Percentiles rank a stretch among this genome's conserved stretches.
phyloP scores from a whole-genome alignment of 1,140 invertebrate species.

The Heliconius himera region DNA sequence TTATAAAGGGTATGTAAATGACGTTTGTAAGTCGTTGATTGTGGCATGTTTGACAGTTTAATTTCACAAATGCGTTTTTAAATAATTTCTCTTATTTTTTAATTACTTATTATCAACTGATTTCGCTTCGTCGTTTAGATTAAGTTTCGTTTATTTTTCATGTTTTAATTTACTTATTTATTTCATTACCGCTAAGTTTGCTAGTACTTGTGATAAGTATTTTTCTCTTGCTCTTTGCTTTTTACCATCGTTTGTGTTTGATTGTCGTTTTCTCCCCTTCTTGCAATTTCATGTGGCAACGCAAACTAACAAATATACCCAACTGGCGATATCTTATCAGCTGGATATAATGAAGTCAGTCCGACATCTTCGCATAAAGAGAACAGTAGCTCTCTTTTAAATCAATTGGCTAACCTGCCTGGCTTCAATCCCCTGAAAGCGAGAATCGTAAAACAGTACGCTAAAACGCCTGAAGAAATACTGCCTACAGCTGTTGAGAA shows the following conservation, averaged over 20 bases:
- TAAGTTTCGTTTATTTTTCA: slow-evolving; percentile 25
- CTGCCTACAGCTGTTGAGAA: slow-evolving; percentile 87
- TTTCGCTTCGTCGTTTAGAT: slow-evolving; percentile 45
- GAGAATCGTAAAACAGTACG: slow-evolving; percentile 85
- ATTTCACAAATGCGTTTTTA: slow-evolving; percentile 15
- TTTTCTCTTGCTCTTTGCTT: slow-evolving; percentile 63
- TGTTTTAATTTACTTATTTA: slow-evolving; percentile 24
- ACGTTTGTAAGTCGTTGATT: background rate
- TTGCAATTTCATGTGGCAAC: slow-evolving; percentile 76
- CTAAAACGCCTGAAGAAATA: slow-evolving; percentile 82
- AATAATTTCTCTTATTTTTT: slow-evolving; percentile 14
- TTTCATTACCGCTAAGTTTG: slow-evolving; percentile 31
- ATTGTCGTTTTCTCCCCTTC: slow-evolving; percentile 79
- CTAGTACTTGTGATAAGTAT: slow-evolving; percentile 37
- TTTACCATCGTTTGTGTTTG: slow-evolving; percentile 72
- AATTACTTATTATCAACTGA: slow-evolving; percentile 33
- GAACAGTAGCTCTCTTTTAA: slow-evolving; percentile 85
- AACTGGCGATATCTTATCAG: slow-evolving; percentile 70
- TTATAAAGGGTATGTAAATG: slow-evolving; percentile 15
- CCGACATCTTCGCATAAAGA: slow-evolving; percentile 82
- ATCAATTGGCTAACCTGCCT: slow-evolving; percentile 84
- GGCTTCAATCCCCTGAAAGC: slow-evolving; percentile 85
- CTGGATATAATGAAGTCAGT: slow-evolving; percentile 80
- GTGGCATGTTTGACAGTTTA: slow-evolving; percentile 28
- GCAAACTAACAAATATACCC: slow-evolving; percentile 67